A percentile compares a stretch with the other conserved stretches of the same genome.
Conservation (phyloP, 2,113 vertebrate genomes). For the Festucalex cinctus region DNA sequence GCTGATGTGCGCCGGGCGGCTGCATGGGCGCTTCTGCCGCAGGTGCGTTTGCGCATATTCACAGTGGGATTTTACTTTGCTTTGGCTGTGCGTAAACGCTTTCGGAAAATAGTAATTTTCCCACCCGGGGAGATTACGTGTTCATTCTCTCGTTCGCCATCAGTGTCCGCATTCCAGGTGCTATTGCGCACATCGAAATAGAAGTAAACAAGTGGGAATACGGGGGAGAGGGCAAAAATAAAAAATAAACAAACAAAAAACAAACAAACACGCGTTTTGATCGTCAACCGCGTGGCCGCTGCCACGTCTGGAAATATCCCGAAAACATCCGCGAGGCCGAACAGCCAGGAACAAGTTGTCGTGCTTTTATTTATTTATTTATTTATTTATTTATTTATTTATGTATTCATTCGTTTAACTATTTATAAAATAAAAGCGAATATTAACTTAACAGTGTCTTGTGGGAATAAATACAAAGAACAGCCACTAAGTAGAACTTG, state of each 20-base stretch:
- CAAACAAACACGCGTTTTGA: background rate
- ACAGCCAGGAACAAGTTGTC: background rate
- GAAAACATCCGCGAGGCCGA: background rate
- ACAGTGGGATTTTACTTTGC: background rate
- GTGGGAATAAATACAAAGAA: background rate
- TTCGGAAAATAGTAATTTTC: background rate
- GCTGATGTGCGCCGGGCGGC: constrained; percentile 21
- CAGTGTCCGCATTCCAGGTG: constrained; percentile 71
- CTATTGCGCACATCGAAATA: constrained; percentile 71
- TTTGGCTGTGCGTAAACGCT: background rate
- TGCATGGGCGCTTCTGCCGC: constrained; percentile 27
- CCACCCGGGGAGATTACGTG: background rate
- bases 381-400: too few relatives aligned
- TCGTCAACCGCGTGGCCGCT: background rate
- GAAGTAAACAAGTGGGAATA: constrained; percentile 58
- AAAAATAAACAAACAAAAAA: too few relatives aligned
- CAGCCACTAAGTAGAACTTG: too few relatives aligned
- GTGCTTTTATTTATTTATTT: background rate
- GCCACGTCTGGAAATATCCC: background rate
- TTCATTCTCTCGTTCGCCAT: constrained; percentile 7
- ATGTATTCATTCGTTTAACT: too few relatives aligned
- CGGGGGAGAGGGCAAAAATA: constrained; percentile 1
- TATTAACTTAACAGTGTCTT: background rate
- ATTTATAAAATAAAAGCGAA: background rate
- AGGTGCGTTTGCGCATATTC: constrained; percentile 47